Base-by-base conservation (phyloP, 2,888 invertebrate species). In the Beris chalybata region DNA sequence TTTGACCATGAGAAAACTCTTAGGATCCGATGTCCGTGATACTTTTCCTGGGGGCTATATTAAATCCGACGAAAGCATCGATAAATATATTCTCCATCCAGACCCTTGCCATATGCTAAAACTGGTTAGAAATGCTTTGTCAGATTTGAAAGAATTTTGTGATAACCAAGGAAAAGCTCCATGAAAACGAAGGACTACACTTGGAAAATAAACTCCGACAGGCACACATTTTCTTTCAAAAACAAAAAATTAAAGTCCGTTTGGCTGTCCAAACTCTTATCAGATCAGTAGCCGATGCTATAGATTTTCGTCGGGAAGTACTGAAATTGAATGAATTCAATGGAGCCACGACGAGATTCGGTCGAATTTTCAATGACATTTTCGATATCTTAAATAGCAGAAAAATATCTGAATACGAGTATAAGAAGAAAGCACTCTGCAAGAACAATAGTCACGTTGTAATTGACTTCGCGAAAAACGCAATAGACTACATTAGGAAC, bases 221-320 rank as follows among this genome's bases (percentile, higher is more conserved):
- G 43, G 50, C 55, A 12, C 65, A 65, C 53, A 50, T 65, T n/a
- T 59, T 59, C 48, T 65, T 67, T 22, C 11, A 13, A 1, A 59
- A 55, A 12, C 30, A 68, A 32, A 65, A 68, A 56, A 68, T 68
- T 54, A 68, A 65, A 31, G 68, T 65, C 5, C 13, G 38, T 12
- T 43, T 67, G 5, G 67, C 65, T 3, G 48, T 53, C 30, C 67
- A 67, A 63, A n/a, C 47, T 4, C 30, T 55, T 12, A 64, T 31
- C n/a, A 43, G 44, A 7, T 44, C 64, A 2, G 54, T 55, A 22
- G 64, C 64, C 6, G 31, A 64, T 54, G 64, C 64, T 7, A 6
- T 64, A 12, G 56, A 65, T 47, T 65, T 47, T 65, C 56, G 48
- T 50, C 22, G 22, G 22, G 22, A 22, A 22, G 22, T 22, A 22